A percentile compares a stretch with the other conserved stretches of the same genome.
phyloP scores from a whole-genome alignment of 2,888 invertebrate species.

The Branchipolynoe longqiensis region DNA sequence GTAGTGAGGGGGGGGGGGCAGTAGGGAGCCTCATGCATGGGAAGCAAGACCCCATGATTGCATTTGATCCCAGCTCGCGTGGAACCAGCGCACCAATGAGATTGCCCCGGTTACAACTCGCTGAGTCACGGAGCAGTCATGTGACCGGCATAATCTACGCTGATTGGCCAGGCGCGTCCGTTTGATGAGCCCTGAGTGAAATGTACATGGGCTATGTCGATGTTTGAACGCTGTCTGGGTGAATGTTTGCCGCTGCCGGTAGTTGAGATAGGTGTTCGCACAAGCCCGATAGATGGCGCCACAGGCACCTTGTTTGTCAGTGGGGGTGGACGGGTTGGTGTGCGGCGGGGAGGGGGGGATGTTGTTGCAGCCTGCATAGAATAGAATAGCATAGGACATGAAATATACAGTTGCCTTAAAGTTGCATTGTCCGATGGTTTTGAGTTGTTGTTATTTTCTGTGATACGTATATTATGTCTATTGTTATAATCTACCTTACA shows the following conservation, averaged over 20 bases:
- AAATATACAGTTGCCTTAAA: too few species aligned
- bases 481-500: too few species aligned
- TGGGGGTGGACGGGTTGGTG: too few species aligned
- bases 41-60: not conserved
- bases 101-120: slow-evolving; percentile 47
- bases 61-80: slow-evolving; percentile 29
- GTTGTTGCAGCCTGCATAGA: too few species aligned
- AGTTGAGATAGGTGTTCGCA: slow-evolving; percentile 42
- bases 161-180: slow-evolving; percentile 5
- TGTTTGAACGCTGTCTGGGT: slow-evolving; percentile 30
- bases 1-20: not conserved
- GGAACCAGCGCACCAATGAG: slow-evolving; percentile 23
- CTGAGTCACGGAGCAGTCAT: slow-evolving; percentile 8
- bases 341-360: too few species aligned
- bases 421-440: too few species aligned
- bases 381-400: not conserved
- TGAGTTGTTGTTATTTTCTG: too few species aligned
- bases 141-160: slow-evolving; percentile 42
- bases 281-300: too few species aligned
- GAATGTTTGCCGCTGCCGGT: slow-evolving; percentile 11
- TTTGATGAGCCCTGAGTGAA: slow-evolving; percentile 8
- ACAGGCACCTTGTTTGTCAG: too few species aligned
- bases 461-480: too few species aligned
- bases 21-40: not conserved
- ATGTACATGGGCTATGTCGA: slow-evolving; percentile 35